Percentiles rank a stretch among this genome's conserved stretches.
phyloP scores from a whole-genome alignment of 2,113 vertebrate species.

The Condylura cristata region DNA sequence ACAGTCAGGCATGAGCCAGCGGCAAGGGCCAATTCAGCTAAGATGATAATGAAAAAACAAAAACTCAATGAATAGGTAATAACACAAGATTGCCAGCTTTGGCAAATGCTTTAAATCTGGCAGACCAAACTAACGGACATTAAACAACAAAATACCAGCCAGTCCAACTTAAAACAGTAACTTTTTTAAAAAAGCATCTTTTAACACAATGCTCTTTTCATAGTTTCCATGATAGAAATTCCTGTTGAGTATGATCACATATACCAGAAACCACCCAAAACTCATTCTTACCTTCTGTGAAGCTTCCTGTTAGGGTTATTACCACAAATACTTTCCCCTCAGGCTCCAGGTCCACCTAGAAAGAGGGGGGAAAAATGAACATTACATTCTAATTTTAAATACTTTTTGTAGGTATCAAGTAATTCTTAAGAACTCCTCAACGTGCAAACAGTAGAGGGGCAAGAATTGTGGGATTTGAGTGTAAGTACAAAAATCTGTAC shows the following conservation, averaged over 20 bases:
- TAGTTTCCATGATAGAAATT: conserved; percentile 23
- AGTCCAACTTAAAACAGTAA: not conserved
- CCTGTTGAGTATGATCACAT: not conserved
- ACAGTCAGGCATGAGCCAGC: not conserved
- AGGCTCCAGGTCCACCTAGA: conserved; percentile 97
- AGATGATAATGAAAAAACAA: not conserved
- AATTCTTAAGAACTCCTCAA: not conserved
- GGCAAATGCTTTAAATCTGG: not conserved
- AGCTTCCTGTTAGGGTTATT: conserved; percentile 93
- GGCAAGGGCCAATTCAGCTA: not conserved
- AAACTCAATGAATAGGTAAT: not conserved
- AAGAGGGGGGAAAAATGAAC: conserved; percentile 48
- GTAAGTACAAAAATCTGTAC: not conserved
- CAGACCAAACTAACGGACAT: not conserved
- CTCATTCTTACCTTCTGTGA: conserved; percentile 92
- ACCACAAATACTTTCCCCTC: conserved; percentile 95
- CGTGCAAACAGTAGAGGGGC: not conserved
- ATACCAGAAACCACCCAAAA: conserved; percentile 57
- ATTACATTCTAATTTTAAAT: conserved; percentile 43
- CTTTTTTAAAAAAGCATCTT: not conserved
- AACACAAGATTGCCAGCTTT: not conserved
- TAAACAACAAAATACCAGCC: not conserved
- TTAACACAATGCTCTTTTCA: not conserved
- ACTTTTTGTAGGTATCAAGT: conserved; percentile 1
- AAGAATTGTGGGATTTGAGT: not conserved